These are phyloP conservation scores for Apodemia zela DNA, from an alignment of 2,888 invertebrate species.

Conservation along the genomic window DNA sequence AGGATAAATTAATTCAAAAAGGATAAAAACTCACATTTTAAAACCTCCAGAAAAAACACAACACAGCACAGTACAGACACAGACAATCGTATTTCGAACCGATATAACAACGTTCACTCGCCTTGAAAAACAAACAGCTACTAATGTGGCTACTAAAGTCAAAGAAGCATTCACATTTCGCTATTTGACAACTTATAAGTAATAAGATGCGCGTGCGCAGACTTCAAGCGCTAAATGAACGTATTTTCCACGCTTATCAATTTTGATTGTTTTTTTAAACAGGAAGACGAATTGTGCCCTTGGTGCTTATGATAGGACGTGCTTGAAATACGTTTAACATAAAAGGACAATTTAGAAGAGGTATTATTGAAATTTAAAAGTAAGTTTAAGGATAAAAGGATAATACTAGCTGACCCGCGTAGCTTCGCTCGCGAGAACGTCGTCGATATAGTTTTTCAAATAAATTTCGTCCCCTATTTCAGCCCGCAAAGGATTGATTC, in stretches of 20 bases:
- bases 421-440: too few species aligned
- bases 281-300: slow-evolving; percentile 11
- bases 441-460: too few species aligned
- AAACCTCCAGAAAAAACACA: slow-evolving; percentile 1
- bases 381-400: too few species aligned
- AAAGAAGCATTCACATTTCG: slow-evolving; percentile 11
- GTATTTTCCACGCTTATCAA: slow-evolving; percentile 12
- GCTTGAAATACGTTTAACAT: neutral
- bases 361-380: too few species aligned
- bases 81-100: neutral
- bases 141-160: slow-evolving; percentile 9
- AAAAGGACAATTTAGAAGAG: neutral
- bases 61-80: slow-evolving; percentile 12
- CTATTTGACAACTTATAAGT: neutral
- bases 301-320: slow-evolving; percentile 1
- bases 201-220: slow-evolving; percentile 5
- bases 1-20: neutral
- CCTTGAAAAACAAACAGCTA: slow-evolving; percentile 4
- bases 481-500: too few species aligned
- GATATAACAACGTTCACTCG: slow-evolving; percentile 1
- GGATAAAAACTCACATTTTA: slow-evolving; percentile 5
- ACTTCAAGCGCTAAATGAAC: neutral
- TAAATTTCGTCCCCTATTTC: too few species aligned
- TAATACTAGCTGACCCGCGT: too few species aligned
- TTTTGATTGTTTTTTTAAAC: slow-evolving; percentile 7